Evolutionary conservation across 2,797 vertebrate genomes (phyloP).

Genomic region (Rousettus madagascariensis): DNA sequence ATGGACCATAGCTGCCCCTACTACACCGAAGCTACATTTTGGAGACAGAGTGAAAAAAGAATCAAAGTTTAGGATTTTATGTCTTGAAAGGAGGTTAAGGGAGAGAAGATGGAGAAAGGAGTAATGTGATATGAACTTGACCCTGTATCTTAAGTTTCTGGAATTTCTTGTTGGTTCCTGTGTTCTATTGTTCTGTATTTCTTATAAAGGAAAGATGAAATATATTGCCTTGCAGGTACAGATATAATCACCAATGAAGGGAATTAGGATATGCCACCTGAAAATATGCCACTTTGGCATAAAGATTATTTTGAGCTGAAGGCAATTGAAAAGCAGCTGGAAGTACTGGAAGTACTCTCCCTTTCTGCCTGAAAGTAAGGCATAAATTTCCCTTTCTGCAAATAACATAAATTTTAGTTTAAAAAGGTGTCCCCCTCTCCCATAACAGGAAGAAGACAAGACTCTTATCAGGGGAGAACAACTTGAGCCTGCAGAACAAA

Average conservation of each 20-base stretch:
- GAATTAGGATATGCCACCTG: background rate
- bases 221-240: background rate
- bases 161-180: background rate
- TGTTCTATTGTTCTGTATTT: background rate
- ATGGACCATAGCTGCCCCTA: background rate
- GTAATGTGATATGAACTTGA: background rate
- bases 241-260: background rate
- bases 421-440: background rate
- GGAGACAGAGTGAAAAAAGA: background rate
- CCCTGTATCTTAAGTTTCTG: background rate
- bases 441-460: background rate
- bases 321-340: background rate
- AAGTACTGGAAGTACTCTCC: background rate
- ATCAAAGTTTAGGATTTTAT: background rate
- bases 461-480: background rate
- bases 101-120: background rate
- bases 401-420: background rate
- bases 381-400: background rate
- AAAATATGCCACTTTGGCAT: background rate
- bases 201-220: constrained; percentile 29
- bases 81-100: background rate
- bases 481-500: background rate
- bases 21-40: background rate
- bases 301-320: background rate
- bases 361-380: background rate